These are phyloP conservation scores for Nibea coibor DNA, from an alignment of 2,113 vertebrate species.

Conservation along the genomic window DNA sequence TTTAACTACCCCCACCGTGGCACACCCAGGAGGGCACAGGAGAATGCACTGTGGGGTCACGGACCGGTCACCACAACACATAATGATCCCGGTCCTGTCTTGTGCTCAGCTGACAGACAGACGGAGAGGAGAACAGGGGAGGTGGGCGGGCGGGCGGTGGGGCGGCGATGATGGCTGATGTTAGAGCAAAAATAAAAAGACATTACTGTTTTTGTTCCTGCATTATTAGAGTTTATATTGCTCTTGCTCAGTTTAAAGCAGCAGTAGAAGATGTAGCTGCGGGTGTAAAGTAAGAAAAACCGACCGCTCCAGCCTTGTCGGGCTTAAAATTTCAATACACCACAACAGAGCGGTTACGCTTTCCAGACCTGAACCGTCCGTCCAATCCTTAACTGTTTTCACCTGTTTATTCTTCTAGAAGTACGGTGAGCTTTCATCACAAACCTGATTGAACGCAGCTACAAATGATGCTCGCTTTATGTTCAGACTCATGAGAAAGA, in stretches of 20 bases:
- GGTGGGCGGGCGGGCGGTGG: background rate
- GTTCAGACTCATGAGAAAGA: background rate
- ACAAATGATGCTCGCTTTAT: background rate
- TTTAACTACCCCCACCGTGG: conserved; percentile 63
- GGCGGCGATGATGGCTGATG: conserved; percentile 21
- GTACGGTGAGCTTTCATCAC: background rate
- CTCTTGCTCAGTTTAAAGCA: background rate
- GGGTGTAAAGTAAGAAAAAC: background rate
- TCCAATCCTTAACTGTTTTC: background rate
- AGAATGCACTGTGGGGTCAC: conserved; percentile 76
- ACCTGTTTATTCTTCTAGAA: background rate
- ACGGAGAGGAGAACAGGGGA: background rate
- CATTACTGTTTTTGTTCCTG: background rate
- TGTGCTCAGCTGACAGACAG: conserved; percentile 60
- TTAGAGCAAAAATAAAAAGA: conserved; percentile 20
- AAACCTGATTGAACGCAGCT: background rate
- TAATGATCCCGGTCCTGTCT: conserved; percentile 63
- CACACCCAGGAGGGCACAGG: conserved; percentile 63
- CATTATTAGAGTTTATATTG: background rate
- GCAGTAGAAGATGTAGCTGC: background rate
- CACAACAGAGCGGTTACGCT: background rate
- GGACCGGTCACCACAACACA: conserved; percentile 74
- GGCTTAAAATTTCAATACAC: background rate
- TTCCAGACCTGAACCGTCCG: background rate
- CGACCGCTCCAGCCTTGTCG: background rate